Conservation (phyloP, 2,888 invertebrate species). For the Falcaria lacertinaria region DNA sequence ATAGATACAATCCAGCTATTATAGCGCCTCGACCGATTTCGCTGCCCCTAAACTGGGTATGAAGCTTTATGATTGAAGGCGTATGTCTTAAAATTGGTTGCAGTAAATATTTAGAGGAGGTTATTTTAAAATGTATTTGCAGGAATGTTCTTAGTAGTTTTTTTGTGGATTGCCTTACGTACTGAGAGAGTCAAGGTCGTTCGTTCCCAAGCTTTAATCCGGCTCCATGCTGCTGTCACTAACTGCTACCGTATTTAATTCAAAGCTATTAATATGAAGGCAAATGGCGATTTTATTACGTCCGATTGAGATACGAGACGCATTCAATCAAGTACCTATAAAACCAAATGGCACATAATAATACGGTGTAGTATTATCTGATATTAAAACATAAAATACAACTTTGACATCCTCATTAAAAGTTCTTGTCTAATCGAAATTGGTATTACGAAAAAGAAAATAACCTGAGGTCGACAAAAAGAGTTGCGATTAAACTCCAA, state of each 20-base stretch:
- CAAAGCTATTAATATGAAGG: slow-evolving; percentile 22
- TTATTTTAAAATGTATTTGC: slow-evolving; percentile 4
- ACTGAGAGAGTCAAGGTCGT: slow-evolving; percentile 33
- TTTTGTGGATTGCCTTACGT: slow-evolving; percentile 14
- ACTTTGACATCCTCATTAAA: neutral
- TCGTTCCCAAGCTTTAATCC: slow-evolving; percentile 14
- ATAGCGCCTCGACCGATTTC: too few species aligned
- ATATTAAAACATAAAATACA: slow-evolving; percentile 1
- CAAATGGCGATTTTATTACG: slow-evolving; percentile 26
- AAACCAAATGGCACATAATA: slow-evolving; percentile 16
- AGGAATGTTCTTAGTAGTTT: slow-evolving; percentile 10
- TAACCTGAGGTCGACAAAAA: too few species aligned
- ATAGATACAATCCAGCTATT: too few species aligned
- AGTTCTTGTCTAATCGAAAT: neutral
- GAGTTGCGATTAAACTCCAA: neutral
- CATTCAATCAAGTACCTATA: slow-evolving; percentile 22
- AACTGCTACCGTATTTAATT: slow-evolving; percentile 31
- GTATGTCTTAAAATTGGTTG: neutral
- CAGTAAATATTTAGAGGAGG: neutral
- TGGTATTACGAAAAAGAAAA: neutral
- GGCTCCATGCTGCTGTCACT: slow-evolving; percentile 19
- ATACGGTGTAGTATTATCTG: slow-evolving; percentile 3
- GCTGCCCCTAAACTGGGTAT: too few species aligned
- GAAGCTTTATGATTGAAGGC: neutral
- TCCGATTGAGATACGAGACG: slow-evolving; percentile 5